Base-by-base conservation (phyloP, 2,888 invertebrate genomes). In the Lasioglossum malachurum region DNA sequence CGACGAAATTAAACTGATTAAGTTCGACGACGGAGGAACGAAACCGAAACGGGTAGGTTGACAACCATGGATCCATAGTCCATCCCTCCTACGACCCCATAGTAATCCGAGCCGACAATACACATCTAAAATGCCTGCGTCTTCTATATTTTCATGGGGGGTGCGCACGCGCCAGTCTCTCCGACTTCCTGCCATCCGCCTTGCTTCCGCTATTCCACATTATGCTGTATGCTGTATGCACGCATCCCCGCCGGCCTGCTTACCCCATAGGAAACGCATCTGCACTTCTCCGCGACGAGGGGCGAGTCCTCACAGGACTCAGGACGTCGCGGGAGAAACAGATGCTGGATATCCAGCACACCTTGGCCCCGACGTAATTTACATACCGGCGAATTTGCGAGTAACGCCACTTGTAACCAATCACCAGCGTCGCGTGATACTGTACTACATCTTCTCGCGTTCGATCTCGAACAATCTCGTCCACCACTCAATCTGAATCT, bases 111-210 rank as follows among this genome's bases (percentile, higher is more conserved):
- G 91, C 92, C 93, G 91, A 92, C 92, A 92, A 93, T 93, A 89
- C 91, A 89, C 91, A 85, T 91, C 92, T 91, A 92, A 93, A 93
- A 93, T 93, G 90, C 90, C 91, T 88, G 85, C 86, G 85, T 87
- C 89, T 90, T 82, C 92, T 92, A 92, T 90, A 92, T 93, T 92
- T 93, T 90, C 91, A 90, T 89, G 92, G 92, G 92, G 91, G 87
- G 83, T 82, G 92, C 93, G 94, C 95, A 94, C 95, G 94, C 94
- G 94, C 93, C 94, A 93, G 95, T 94, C 94, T 94, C 94, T 92
- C 93, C 93, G 92, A 94, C 95, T 95, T 94, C 95, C 95, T 94
- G 95, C 94, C 94, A 94, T 94, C 93, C 94, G 94, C 93, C 93
- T 78, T 89, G 90, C 94, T 94, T 94, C 94, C 94, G 94, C 92